Evolutionary conservation across 2,113 vertebrate species (phyloP), one percentile per base, ranked within the genome.

Genomic region (Tupaia tana): DNA sequence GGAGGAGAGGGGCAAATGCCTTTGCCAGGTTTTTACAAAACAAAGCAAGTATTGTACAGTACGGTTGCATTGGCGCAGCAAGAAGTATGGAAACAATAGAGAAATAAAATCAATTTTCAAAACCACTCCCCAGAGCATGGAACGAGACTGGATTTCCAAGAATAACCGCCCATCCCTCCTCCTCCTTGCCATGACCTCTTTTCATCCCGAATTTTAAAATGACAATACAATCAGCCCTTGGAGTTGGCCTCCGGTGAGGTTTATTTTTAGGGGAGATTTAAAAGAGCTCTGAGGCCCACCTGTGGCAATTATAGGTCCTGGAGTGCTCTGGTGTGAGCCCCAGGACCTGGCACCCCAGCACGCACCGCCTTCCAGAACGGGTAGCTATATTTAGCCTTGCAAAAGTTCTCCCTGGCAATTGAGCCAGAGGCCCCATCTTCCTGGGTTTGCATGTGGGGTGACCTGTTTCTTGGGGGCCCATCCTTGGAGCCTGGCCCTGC

Each of bases 191-290:
- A 25, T 59, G 9, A 90, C 19, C 56, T 61, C 84, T 93, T 90
- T 87, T 80, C 66, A 86, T 43, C 52, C 71, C 85, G 83, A 69
- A 61, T 86, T 93, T 75, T 25, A 83, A 86, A 91, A 90, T 70
- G 71, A 95, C n/a, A 75, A 27, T 34, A 43, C 54, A 90, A 54
- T 89, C 79, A 83, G 59, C 9, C 5, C 66, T 34, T 70, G 64
- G 20, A 77, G 89, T 73, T 59, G 52, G 70, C 52, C 70, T 91
- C n/a, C 83, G 80, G 77, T 67, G 89, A 69, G 20, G 56, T 34
- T 94, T 97, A 86, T 92, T 97, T 96, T 97, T 78, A 92, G 94
- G 89, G 86, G 74, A 67, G 56, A 18, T 91, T 91, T 91, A n/a
- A 86, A 61, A 86, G 93, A 96, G 77, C 75, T 70, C 1, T 79